These are phyloP conservation scores for Notothenia rossii DNA, from an alignment of 2,113 vertebrate genomes.

Conservation along the genomic window DNA sequence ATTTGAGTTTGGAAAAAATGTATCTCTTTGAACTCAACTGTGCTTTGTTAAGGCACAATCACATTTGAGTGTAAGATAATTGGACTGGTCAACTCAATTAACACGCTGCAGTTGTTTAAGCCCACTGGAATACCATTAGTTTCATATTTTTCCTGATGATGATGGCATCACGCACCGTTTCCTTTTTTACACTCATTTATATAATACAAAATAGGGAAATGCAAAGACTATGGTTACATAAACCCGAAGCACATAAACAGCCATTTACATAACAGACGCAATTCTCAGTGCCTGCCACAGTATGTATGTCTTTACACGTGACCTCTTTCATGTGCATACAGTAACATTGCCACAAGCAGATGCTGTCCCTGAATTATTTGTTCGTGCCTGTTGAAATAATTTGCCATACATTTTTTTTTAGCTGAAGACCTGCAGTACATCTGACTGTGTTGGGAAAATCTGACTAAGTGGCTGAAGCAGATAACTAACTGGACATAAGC, in stretches of 20 bases:
- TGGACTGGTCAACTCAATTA: slow-evolving; percentile 18
- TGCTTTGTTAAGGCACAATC: not conserved
- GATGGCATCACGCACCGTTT: not conserved
- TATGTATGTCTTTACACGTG: not conserved
- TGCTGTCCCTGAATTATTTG: not conserved
- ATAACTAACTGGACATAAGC: not conserved
- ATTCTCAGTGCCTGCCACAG: not conserved
- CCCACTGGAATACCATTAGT: slow-evolving; percentile 10
- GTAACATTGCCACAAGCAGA: not conserved
- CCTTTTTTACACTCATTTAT: slow-evolving; percentile 9
- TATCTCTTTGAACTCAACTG: not conserved
- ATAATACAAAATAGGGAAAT: not conserved
- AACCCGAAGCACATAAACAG: slow-evolving; percentile 10
- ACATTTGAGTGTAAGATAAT: slow-evolving; percentile 19
- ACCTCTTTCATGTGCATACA: not conserved
- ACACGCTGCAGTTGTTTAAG: slow-evolving; percentile 3
- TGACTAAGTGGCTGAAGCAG: not conserved
- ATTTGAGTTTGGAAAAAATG: not conserved
- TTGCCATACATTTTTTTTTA: not conserved
- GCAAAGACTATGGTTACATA: slow-evolving; percentile 9
- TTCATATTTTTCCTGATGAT: slow-evolving; percentile 16
- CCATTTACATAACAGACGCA: slow-evolving; percentile 36
- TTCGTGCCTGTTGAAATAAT: slow-evolving; percentile 13
- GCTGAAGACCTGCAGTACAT: not conserved
- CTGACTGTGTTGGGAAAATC: not conserved